These are phyloP conservation scores for Plagodis dolabraria DNA, from an alignment of 2,888 invertebrate species.

Conservation along the genomic window DNA sequence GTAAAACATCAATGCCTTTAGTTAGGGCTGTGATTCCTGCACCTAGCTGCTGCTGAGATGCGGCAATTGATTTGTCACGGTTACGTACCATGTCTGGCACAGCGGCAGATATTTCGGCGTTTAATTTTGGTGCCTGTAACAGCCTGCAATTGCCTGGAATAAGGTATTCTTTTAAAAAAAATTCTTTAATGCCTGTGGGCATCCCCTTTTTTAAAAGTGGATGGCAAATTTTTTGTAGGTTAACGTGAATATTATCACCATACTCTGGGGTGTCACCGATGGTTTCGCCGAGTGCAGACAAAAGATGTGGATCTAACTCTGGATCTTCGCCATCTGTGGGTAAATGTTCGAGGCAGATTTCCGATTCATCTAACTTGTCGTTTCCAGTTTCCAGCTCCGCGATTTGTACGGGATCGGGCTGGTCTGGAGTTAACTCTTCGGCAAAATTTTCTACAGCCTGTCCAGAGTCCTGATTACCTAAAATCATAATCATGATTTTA, in stretches of 20 bases:
- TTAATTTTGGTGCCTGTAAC: slow-evolving; percentile 7
- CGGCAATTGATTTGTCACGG: slow-evolving; percentile 7
- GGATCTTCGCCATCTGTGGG: slow-evolving; percentile 1
- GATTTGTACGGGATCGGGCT: not conserved
- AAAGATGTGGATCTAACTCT: slow-evolving; percentile 1
- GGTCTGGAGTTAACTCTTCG: no score
- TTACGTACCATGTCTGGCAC: slow-evolving; percentile 3
- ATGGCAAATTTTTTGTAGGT: slow-evolving; percentile 2
- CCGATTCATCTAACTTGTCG: not conserved
- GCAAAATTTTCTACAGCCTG: not conserved
- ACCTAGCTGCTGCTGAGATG: slow-evolving; percentile 7
- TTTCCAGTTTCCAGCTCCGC: not conserved
- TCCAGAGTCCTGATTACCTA: not conserved
- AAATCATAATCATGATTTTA: not conserved
- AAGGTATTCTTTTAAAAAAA: slow-evolving; percentile 6
- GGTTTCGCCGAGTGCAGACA: slow-evolving; percentile 8
- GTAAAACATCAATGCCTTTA: slow-evolving; percentile 8
- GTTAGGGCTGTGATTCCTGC: slow-evolving; percentile 8
- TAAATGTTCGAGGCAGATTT: not conserved
- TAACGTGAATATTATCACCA: slow-evolving; percentile 6
- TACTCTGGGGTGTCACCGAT: slow-evolving; percentile 10
- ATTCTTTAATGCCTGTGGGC: not conserved
- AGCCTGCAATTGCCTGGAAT: slow-evolving; percentile 12
- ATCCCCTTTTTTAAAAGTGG: slow-evolving; percentile 2
- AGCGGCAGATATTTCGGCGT: slow-evolving; percentile 13